Percentiles rank a stretch among this genome's conserved stretches.
phyloP scores from a whole-genome alignment of 2,797 vertebrate species.

The Chaetodon trifasciatus region DNA sequence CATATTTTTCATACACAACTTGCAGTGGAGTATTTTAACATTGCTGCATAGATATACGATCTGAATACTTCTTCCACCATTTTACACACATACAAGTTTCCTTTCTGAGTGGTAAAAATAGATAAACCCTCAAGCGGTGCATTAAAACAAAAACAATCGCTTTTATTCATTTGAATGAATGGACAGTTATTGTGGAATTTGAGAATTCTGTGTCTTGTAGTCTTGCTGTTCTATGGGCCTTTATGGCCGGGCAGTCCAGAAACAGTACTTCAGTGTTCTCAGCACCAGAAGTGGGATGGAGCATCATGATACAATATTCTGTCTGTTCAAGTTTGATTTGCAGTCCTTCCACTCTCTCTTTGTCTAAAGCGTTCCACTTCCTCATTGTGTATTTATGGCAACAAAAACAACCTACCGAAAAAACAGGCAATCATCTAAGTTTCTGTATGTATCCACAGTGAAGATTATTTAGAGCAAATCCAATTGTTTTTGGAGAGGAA shows the following conservation, averaged over 20 bases:
- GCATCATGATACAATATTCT: constrained; percentile 82
- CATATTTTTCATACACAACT: no score
- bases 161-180: constrained; percentile 78
- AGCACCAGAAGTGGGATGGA: constrained; percentile 82
- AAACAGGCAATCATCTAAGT: constrained; percentile 15
- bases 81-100: constrained; percentile 41
- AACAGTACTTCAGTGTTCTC: constrained; percentile 85
- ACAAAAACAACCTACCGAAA: constrained; percentile 63
- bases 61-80: constrained; percentile 23
- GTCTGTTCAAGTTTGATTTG: constrained; percentile 79
- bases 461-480: constrained; percentile 17
- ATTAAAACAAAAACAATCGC: constrained; percentile 77
- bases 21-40: not conserved
- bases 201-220: constrained; percentile 74
- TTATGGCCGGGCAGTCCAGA: constrained; percentile 66
- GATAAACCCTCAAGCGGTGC: constrained; percentile 67
- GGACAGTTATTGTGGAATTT: constrained; percentile 82
- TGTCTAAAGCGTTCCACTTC: constrained; percentile 75
- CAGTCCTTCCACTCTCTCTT: constrained; percentile 77
- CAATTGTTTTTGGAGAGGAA: not conserved
- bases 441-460: constrained; percentile 16
- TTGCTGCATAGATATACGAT: not conserved
- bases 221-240: constrained; percentile 71
- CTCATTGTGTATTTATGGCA: constrained; percentile 75
- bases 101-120: constrained; percentile 76